Conservation (phyloP, 2,113 vertebrate species). For the Gymnogyps californianus region DNA sequence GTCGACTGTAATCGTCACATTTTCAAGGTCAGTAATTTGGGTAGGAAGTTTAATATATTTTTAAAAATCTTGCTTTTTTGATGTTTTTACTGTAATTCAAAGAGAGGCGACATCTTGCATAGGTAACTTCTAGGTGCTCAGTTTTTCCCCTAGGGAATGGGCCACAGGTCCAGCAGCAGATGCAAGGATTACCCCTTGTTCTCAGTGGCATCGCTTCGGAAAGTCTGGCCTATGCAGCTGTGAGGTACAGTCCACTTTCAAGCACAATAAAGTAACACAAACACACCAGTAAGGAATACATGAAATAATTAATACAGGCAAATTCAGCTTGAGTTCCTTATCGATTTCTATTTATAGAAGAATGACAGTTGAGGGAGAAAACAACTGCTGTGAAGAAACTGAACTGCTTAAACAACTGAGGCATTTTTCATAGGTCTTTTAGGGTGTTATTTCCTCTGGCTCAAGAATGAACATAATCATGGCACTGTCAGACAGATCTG, state of each 20-base stretch:
- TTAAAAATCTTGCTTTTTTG: background rate
- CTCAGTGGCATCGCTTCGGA: background rate
- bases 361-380: background rate
- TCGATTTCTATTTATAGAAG: background rate
- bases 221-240: background rate
- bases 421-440: background rate
- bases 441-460: background rate
- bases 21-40: slow-evolving; percentile 6
- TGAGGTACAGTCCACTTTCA: background rate
- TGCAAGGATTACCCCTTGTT: background rate
- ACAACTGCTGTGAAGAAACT: background rate
- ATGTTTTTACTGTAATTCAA: background rate
- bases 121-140: background rate
- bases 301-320: background rate
- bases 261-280: background rate
- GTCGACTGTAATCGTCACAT: background rate
- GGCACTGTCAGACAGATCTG: background rate
- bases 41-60: background rate
- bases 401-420: background rate
- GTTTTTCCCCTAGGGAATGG: background rate
- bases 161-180: background rate
- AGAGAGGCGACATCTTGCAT: background rate
- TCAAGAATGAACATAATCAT: background rate
- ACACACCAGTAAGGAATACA: background rate
- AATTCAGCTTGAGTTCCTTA: background rate